Percentiles rank a stretch among this genome's conserved stretches.
These are phyloP conservation scores for Eubasilissa regina DNA, from an alignment of 1,140 invertebrate genomes.

Conservation along the genomic window DNA sequence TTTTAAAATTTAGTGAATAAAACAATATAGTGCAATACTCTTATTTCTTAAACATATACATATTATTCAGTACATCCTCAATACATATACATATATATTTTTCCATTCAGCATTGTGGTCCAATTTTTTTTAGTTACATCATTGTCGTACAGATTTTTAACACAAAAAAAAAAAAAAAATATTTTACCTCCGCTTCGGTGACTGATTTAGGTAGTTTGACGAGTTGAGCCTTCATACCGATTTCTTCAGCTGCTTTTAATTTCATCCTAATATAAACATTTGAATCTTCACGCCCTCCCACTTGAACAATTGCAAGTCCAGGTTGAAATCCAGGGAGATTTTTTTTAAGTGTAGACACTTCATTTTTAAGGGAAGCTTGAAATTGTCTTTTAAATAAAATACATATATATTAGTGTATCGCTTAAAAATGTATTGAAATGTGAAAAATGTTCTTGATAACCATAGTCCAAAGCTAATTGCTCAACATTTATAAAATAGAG, in stretches of 20 bases:
- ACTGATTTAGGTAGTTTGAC: slow-evolving; percentile 86
- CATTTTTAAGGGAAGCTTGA: slow-evolving; percentile 77
- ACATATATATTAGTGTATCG: not conserved
- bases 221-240: slow-evolving; percentile 90
- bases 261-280: slow-evolving; percentile 99
- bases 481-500: not conserved
- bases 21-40: too few relatives aligned
- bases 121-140: too few relatives aligned
- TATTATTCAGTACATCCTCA: too few relatives aligned
- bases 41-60: too few relatives aligned
- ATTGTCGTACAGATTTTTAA: too few relatives aligned
- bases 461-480: too few relatives aligned
- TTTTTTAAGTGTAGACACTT: slow-evolving; percentile 77
- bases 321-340: slow-evolving; percentile 79
- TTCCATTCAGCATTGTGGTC: too few relatives aligned
- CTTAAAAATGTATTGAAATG: not conserved
- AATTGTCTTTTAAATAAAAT: slow-evolving; percentile 79
- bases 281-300: slow-evolving; percentile 96
- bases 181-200: slow-evolving; percentile 86
- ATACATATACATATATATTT: too few relatives aligned
- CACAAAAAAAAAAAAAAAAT: too few relatives aligned
- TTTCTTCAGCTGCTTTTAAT: slow-evolving; percentile 91
- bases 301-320: slow-evolving; percentile 88
- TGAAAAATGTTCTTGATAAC: not conserved
- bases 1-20: too few relatives aligned